phyloP scores from a whole-genome alignment of 2,113 vertebrate species.

The Ageneiosus marmoratus region DNA sequence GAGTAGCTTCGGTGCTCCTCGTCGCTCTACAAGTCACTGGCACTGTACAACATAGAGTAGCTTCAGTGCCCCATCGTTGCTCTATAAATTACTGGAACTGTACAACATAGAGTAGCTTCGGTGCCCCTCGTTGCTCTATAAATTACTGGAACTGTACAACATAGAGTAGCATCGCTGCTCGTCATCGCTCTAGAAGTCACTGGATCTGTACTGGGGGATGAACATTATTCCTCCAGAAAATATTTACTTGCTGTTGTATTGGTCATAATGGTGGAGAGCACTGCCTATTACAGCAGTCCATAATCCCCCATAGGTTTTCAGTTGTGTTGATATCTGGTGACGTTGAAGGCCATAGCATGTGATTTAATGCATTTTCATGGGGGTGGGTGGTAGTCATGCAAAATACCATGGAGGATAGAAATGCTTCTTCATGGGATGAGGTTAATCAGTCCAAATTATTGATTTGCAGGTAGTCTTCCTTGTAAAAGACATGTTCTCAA shows the following conservation, averaged over 20 bases:
- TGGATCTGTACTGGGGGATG: background rate
- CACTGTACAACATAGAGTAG: too few species aligned
- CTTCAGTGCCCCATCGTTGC: too few species aligned
- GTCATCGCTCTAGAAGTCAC: background rate
- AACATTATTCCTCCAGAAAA: background rate
- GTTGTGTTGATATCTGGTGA: background rate
- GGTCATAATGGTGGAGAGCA: background rate
- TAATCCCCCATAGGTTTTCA: background rate
- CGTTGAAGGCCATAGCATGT: background rate
- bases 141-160: too few species aligned
- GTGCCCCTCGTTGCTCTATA: too few species aligned
- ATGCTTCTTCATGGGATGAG: background rate
- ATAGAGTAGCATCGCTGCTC: background rate
- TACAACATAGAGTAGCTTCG: too few species aligned
- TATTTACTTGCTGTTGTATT: background rate
- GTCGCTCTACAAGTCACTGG: too few species aligned
- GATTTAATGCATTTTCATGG: background rate
- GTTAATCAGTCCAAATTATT: background rate
- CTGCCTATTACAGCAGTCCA: background rate
- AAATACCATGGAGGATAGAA: too few species aligned
- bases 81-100: too few species aligned
- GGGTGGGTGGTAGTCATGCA: too few species aligned
- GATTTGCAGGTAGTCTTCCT: background rate
- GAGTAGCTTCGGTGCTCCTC: too few species aligned
- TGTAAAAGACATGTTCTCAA: background rate